These are phyloP conservation scores for Lepilemur ruficaudatus DNA, from an alignment of 2,797 vertebrate genomes.

Conservation along the genomic window DNA sequence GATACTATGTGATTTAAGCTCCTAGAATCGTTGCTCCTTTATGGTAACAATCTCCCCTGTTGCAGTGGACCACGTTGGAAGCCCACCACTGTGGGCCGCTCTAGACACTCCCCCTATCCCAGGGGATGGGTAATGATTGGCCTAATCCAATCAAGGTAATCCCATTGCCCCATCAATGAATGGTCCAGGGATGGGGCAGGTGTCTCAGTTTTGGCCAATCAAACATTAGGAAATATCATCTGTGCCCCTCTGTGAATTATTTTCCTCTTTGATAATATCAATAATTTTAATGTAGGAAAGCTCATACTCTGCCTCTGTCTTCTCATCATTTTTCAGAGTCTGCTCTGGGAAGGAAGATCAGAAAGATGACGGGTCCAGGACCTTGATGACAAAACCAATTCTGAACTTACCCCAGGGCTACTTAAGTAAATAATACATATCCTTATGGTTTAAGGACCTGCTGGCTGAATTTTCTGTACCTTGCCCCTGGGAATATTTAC, in stretches of 20 bases:
- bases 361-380: neutral
- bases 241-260: neutral
- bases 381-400: neutral
- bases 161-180: neutral
- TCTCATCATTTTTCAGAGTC: neutral
- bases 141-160: neutral
- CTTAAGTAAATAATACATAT: too few species aligned
- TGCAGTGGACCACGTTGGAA: neutral
- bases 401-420: neutral
- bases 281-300: neutral
- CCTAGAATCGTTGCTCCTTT: neutral
- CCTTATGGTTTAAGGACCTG: too few species aligned
- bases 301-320: fast-evolving
- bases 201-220: neutral
- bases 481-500: neutral
- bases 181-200: neutral
- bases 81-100: neutral
- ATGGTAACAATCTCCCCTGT: too few species aligned
- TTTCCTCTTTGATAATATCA: neutral
- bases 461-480: neutral
- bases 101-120: fast-evolving
- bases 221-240: neutral
- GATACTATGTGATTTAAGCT: neutral
- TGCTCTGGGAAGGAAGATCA: neutral
- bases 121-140: neutral